A percentile compares a stretch with the other conserved stretches of the same genome.
Conservation (phyloP, 2,113 vertebrate genomes). For the Apteryx owenii region DNA sequence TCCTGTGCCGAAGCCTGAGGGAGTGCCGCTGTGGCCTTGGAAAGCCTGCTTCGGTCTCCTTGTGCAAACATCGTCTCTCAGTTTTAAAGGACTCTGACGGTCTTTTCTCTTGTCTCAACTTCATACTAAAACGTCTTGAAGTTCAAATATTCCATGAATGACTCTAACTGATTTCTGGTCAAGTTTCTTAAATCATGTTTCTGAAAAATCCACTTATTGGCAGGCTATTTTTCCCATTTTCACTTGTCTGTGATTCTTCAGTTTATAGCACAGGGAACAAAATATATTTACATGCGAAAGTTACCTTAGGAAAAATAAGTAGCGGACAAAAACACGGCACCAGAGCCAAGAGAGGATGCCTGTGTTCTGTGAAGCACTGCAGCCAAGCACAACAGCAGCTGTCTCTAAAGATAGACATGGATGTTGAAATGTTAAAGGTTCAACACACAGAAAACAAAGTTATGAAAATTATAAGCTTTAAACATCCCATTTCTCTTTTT, state of each 20-base stretch:
- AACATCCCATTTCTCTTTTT: neutral
- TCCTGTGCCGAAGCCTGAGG: neutral
- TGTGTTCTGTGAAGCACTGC: neutral
- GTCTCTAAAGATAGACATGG: neutral
- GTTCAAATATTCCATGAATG: neutral
- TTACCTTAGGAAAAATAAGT: neutral
- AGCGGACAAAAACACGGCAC: neutral
- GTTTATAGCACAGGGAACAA: neutral
- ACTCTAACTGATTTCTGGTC: conserved; percentile 55
- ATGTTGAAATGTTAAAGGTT: conserved; percentile 34
- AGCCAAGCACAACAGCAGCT: neutral
- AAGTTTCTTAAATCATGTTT: conserved; percentile 8
- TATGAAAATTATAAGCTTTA: conserved; percentile 30
- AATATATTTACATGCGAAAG: neutral
- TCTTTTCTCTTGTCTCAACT: neutral
- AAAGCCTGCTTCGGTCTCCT: neutral
- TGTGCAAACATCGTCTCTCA: neutral
- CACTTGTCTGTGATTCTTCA: neutral
- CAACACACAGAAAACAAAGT: neutral
- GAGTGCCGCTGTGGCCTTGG: neutral
- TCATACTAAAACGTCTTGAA: neutral
- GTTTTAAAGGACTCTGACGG: neutral
- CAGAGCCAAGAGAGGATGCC: accelerated
- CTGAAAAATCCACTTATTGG: neutral
- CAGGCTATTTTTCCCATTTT: neutral